Conservation (phyloP, 2,888 invertebrate species). For the Netelia inedita region DNA sequence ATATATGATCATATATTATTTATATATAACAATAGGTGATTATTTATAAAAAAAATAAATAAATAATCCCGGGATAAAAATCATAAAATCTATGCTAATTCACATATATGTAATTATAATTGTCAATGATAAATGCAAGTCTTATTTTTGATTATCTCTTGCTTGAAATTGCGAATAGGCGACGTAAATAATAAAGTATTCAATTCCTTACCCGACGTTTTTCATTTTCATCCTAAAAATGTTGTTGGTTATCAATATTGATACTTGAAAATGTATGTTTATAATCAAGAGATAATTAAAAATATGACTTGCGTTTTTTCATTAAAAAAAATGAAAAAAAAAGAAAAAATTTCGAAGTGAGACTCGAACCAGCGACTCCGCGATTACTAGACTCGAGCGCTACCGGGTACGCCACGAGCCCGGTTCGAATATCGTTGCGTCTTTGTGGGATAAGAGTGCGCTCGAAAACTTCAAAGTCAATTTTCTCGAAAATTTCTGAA, state of each 20-base stretch:
- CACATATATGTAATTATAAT: no score
- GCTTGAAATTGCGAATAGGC: neutral
- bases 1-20: neutral
- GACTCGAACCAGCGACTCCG: neutral
- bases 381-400: no score
- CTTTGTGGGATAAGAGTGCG: neutral
- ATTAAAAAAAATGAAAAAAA: neutral
- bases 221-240: neutral
- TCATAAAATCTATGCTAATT: neutral
- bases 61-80: constrained; percentile 1
- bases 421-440: neutral
- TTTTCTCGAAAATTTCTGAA: no score
- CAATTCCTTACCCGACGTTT: no score
- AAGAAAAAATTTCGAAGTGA: neutral
- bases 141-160: neutral
- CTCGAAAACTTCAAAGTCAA: no score
- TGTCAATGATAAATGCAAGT: neutral
- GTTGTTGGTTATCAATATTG: neutral
- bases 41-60: constrained; percentile 1
- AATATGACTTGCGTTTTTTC: neutral
- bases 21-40: neutral
- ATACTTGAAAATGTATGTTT: constrained; percentile 1
- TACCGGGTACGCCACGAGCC: constrained; percentile 1
- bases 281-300: neutral
- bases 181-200: no score